A percentile compares a stretch with the other conserved stretches of the same genome.
These are phyloP conservation scores for Pollenia griseotomentosa DNA, from an alignment of 2,888 invertebrate species.

Conservation along the genomic window DNA sequence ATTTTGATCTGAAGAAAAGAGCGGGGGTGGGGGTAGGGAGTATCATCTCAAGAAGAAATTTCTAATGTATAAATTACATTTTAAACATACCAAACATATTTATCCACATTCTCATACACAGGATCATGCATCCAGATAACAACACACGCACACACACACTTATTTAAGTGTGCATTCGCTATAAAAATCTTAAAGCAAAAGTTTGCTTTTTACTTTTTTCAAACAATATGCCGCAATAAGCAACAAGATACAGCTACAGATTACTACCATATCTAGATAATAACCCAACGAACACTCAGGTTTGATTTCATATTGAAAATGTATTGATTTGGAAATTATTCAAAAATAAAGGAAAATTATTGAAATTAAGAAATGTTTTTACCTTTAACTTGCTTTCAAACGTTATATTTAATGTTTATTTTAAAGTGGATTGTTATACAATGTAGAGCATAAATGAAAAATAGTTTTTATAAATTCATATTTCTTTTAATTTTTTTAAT, in stretches of 20 bases:
- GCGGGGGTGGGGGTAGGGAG: background rate
- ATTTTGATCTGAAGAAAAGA: background rate
- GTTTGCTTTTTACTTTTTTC: background rate
- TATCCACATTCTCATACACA: background rate
- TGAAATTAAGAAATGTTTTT: too few species aligned
- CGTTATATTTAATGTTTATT: too few species aligned
- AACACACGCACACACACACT: background rate
- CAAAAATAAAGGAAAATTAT: too few species aligned
- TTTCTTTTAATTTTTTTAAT: too few species aligned
- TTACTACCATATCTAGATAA: background rate
- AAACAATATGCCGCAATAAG: conserved; percentile 21
- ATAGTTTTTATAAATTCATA: too few species aligned
- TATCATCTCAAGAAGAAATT: background rate
- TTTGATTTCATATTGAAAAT: too few species aligned
- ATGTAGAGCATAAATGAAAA: too few species aligned
- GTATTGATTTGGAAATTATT: too few species aligned
- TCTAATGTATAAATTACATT: conserved; percentile 10
- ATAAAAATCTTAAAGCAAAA: background rate
- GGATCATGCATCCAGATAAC: too few species aligned
- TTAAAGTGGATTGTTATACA: too few species aligned
- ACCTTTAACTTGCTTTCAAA: too few species aligned
- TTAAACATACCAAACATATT: conserved; percentile 9
- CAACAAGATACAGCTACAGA: background rate
- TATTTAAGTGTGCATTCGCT: background rate
- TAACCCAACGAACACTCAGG: too few species aligned